phyloP scores from a whole-genome alignment of 2,113 vertebrate species.

The Pogonocichla stellata region DNA sequence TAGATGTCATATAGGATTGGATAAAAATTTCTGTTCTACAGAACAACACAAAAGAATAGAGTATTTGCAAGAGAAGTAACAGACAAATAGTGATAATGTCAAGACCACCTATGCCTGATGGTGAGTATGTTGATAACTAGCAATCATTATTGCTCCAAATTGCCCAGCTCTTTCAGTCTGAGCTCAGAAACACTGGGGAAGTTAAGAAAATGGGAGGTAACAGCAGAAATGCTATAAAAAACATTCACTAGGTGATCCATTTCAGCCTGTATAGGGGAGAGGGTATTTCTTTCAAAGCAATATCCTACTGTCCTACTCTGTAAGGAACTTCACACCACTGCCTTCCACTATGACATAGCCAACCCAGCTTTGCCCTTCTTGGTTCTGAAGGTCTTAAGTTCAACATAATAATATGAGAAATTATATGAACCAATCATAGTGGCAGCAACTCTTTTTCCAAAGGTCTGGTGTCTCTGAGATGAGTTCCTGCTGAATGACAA shows the following conservation, averaged over 20 bases:
- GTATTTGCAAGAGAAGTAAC: background rate
- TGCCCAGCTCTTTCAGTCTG: background rate
- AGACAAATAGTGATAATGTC: background rate
- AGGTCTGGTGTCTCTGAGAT: background rate
- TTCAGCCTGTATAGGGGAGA: background rate
- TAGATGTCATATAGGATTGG: background rate
- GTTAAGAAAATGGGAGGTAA: background rate
- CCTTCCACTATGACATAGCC: background rate
- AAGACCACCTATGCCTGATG: background rate
- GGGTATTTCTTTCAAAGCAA: background rate
- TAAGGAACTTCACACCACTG: background rate
- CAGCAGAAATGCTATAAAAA: background rate
- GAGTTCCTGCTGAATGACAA: background rate
- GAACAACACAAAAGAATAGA: background rate
- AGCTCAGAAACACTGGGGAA: background rate
- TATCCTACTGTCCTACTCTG: background rate
- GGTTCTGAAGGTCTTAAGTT: background rate
- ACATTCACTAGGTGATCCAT: background rate
- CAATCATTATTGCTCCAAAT: background rate
- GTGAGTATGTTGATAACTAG: rapidly evolving
- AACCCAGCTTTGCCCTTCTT: background rate
- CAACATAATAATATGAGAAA: background rate
- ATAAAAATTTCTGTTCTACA: background rate
- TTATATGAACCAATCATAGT: background rate
- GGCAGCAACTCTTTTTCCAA: slow-evolving; percentile 5